Evolutionary conservation across 1,140 invertebrate species (phyloP).

Genomic region (Nixonia krombeini): DNA sequence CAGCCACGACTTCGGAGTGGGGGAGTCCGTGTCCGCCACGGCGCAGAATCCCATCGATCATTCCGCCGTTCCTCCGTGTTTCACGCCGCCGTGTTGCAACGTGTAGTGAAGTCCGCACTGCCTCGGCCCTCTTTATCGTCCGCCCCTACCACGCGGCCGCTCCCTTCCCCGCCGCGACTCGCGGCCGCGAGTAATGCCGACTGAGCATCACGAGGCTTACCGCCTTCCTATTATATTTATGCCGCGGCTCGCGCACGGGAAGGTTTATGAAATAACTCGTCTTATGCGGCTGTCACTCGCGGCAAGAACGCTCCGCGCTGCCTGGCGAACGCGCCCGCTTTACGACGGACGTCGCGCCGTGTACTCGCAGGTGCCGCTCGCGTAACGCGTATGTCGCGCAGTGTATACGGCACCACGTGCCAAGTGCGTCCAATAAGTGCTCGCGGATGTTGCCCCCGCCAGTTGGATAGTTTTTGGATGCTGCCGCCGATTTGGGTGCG

Average conservation of each 20-base stretch:
- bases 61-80: constrained; percentile 66
- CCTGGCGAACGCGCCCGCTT: constrained; percentile 5
- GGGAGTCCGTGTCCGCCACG: constrained; percentile 57
- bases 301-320: constrained; percentile 19
- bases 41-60: constrained; percentile 73
- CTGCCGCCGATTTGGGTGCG: constrained; percentile 9
- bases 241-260: constrained; percentile 65
- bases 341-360: not conserved
- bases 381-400: constrained; percentile 2
- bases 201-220: constrained; percentile 68
- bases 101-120: constrained; percentile 45
- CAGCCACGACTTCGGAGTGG: constrained; percentile 30
- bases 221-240: constrained; percentile 70
- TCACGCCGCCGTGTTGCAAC: constrained; percentile 64
- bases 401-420: constrained; percentile 7
- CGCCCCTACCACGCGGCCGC: constrained; percentile 39
- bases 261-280: constrained; percentile 59
- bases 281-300: constrained; percentile 32
- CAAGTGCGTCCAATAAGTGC: constrained; percentile 42
- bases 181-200: constrained; percentile 69
- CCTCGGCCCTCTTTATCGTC: constrained; percentile 38
- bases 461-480: constrained; percentile 33
- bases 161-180: constrained; percentile 54
- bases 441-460: constrained; percentile 22
- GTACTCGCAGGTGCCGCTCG: not conserved